These are phyloP conservation scores for Aphelinus atriplicis DNA, from an alignment of 1,140 invertebrate species.

Conservation along the genomic window DNA sequence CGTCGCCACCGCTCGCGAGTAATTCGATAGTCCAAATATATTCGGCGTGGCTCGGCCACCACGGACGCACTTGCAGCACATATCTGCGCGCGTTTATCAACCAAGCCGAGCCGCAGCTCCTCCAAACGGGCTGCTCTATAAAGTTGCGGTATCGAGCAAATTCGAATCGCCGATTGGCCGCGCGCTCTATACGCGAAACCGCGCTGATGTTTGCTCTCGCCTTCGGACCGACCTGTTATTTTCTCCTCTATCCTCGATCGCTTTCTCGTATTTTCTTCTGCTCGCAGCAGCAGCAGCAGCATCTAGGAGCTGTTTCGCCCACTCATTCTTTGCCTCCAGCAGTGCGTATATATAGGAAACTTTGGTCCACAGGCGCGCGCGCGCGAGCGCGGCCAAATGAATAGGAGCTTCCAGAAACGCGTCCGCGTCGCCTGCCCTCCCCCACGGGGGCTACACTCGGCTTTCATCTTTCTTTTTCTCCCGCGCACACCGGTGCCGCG, in stretches of 20 bases:
- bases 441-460: neutral
- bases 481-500: neutral
- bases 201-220: conserved; percentile 48
- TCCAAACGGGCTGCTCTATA: neutral
- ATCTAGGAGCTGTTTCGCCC: too few relatives aligned
- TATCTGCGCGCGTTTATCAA: conserved; percentile 57
- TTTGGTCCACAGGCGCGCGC: conserved; percentile 24
- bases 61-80: conserved; percentile 18
- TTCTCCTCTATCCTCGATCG: neutral
- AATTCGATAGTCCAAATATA: conserved; percentile 47
- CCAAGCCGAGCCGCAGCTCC: conserved; percentile 39
- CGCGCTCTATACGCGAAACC: conserved; percentile 34
- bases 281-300: too few relatives aligned
- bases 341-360: conserved; percentile 26
- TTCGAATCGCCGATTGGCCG: conserved; percentile 56
- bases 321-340: conserved; percentile 12
- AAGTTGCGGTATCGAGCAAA: conserved; percentile 44
- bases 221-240: neutral
- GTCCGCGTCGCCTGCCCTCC: neutral
- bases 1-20: conserved; percentile 29
- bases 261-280: neutral
- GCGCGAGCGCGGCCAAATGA: conserved; percentile 45
- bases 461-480: conserved; percentile 25
- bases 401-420: conserved; percentile 53
- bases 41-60: conserved; percentile 11